Base-by-base conservation (phyloP, 2,113 vertebrate genomes). In the Dromas ardeola region DNA sequence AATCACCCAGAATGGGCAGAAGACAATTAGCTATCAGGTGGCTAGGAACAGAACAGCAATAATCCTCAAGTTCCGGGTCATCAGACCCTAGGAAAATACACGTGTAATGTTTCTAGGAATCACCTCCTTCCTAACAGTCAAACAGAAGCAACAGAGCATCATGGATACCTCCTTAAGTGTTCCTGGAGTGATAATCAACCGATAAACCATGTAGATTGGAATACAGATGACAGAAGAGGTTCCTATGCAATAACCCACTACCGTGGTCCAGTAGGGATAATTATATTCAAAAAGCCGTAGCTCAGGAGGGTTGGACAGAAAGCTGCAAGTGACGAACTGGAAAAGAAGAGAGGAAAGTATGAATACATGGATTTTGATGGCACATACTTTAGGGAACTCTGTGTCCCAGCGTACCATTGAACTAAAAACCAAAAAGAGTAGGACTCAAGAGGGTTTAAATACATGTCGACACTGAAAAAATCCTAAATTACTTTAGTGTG, bases 301-400 rank as follows among this genome's bases (percentile, higher is more conserved):
- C 55, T 99, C 98, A 1, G 99, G 99, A 20, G 99, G 99, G 82
- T 97, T 98, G 93, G 98, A 99, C 96, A 99, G 96, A 97, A 99
- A 99, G 87, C 99, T 99, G 98, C 98, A 98, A 83, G 99, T 99
- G 97, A 99, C 99, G 11, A 99, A 99, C 99, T 99, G 94, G 50
- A 97, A 93, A 79, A 87, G 83, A 95, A 91, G 70, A 53, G 7
- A 53, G 74, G 9, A 50, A 83, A 67, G 12, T 34, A 20, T 92
- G 53, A 96, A 40, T 40, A n/a, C 1, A 0, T 61, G 43, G 49
- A 26, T 65, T 82, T 43, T 52, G 52, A 16, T 72, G 45, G 86
- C 77, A 50, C 10, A 1, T 4, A 27, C 11, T 47, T n/a, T 4
- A 40, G 79, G 27, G 12, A 81, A 1, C 21, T 70, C n/a, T 32